Evolutionary conservation across 2,797 vertebrate species (phyloP), one percentile per base, ranked within the genome.

Genomic region (Ctenopoma multispine): DNA sequence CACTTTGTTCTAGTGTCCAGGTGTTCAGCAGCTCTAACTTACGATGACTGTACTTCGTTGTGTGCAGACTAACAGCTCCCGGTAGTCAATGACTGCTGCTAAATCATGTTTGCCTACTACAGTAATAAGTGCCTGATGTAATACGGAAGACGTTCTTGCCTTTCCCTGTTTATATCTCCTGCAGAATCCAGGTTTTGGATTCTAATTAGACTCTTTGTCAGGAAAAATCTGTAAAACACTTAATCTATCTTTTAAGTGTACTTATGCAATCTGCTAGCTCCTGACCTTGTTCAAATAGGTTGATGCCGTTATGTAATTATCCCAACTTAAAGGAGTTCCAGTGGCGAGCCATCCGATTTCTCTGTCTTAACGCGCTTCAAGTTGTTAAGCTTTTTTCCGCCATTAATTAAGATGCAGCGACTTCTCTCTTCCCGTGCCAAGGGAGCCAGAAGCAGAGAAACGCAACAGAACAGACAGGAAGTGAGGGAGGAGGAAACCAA

Each of bases 361-460:
- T 78, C 41, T 41, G 43, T 51, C 70, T 43, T 53, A 31, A 69
- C 65, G 0, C 29, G 61, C 79, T 80, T 75, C 11, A 64, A 80
- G 66, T 80, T 18, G 38, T 77, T 82, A 65, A 71, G 79, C 79
- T 73, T 76, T 63, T 85, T 77, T 83, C 63, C 79, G 65, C 54
- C 78, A 76, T 86, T 91, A 92, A 91, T 88, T 87, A 88, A 87
- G 69, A 69, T 62, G 76, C 78, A 56, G 70, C 21, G 12, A 58
- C 72, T 74, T 71, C 64, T 81, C 62, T 80, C 79, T 87, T 89
- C 79, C 50, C 74, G 82, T 87, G 81, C 84, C 87, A 86, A 50
- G 69, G 65, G 48, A 83, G 75, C 61, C 47, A 67, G 77, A 83
- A 61, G 54, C 61, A 6, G 77, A 71, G 74, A 69, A 57, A 21